Conservation (phyloP, 2,113 vertebrate genomes). For the Eolophus roseicapilla region DNA sequence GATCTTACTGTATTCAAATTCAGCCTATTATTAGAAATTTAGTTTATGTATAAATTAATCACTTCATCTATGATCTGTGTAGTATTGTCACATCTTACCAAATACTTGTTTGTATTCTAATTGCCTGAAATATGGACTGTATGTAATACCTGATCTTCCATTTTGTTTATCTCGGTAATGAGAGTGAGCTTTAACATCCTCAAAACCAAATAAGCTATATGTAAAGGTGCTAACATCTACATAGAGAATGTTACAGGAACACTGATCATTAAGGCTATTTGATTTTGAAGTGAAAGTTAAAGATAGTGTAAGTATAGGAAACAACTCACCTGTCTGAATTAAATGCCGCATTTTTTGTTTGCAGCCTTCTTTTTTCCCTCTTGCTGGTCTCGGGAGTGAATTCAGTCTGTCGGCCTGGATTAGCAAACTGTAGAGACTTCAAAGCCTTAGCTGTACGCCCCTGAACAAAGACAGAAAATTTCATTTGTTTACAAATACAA, state of each 20-base stretch:
- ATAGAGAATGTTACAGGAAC: neutral
- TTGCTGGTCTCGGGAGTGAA: conserved; percentile 81
- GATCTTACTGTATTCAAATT: neutral
- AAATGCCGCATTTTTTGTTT: conserved; percentile 65
- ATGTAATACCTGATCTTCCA: neutral
- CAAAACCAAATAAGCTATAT: neutral
- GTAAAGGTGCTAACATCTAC: neutral
- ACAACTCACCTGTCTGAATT: conserved; percentile 77
- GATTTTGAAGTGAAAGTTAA: neutral
- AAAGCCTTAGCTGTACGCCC: conserved; percentile 82
- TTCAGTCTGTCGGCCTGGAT: conserved; percentile 82
- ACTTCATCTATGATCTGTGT: neutral
- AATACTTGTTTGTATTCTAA: neutral
- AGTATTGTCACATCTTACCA: neutral
- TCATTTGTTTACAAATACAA: conserved; percentile 1
- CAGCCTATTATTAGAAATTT: neutral
- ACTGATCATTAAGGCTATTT: neutral
- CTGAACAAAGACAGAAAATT: conserved; percentile 65
- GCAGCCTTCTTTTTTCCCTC: conserved; percentile 80
- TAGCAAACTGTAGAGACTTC: conserved; percentile 83
- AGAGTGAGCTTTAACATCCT: neutral
- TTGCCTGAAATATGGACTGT: neutral
- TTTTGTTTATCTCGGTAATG: neutral
- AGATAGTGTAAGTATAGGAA: neutral
- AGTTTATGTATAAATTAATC: neutral